phyloP scores from a whole-genome alignment of 2,888 invertebrate species.

The Steinernema hermaphroditum region DNA sequence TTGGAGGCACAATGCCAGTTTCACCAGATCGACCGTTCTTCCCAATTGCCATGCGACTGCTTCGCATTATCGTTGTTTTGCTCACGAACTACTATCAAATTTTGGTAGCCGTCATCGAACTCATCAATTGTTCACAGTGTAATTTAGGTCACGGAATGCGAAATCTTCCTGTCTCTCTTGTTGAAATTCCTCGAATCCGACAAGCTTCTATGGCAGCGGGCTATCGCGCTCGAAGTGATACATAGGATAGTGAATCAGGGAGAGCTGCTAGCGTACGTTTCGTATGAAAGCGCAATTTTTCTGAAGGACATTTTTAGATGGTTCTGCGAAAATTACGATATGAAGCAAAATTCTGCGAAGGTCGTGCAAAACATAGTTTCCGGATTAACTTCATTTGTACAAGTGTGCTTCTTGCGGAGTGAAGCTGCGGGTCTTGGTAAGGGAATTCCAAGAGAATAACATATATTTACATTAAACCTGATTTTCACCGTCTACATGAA shows the following conservation, averaged over 20 bases:
- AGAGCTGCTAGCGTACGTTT: constrained; percentile 44
- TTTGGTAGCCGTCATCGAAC: no score
- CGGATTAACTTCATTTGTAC: constrained; percentile 88
- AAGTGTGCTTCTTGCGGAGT: constrained; percentile 74
- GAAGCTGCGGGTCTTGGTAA: constrained; percentile 34
- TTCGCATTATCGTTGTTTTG: constrained; percentile 87
- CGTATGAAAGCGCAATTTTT: not conserved
- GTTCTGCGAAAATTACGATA: constrained; percentile 92
- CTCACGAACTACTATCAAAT: constrained; percentile 75
- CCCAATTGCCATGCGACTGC: constrained; percentile 90
- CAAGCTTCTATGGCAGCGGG: constrained; percentile 92
- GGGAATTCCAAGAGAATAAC: no score
- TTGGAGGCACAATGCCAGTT: constrained; percentile 2
- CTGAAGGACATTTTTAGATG: constrained; percentile 69
- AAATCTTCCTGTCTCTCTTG: constrained; percentile 92
- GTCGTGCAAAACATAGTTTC: constrained; percentile 88
- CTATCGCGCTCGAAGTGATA: constrained; percentile 89
- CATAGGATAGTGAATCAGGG: constrained; percentile 76
- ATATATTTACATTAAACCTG: no score
- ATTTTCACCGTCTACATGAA: no score
- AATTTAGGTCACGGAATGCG: constrained; percentile 88
- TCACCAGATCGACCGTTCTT: constrained; percentile 80
- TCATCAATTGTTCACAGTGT: no score
- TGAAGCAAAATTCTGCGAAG: constrained; percentile 76
- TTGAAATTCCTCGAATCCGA: constrained; percentile 96